Evolutionary conservation across 2,797 vertebrate genomes (phyloP).

Genomic region (Leptodactylus fallax): DNA sequence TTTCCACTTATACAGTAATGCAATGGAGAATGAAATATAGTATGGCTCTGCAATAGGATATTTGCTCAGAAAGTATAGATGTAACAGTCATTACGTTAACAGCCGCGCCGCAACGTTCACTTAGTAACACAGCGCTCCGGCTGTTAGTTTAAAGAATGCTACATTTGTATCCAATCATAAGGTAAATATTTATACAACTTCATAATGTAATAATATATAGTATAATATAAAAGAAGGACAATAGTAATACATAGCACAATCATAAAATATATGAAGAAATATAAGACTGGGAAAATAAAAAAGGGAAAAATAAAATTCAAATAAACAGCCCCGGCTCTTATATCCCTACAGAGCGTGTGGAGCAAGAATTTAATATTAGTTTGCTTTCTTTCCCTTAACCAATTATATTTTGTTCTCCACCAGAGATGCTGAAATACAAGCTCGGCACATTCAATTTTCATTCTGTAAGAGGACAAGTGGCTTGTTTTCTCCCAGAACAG

Average conservation of each 20-base stretch:
- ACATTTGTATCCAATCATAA: no score
- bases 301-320: conserved; percentile 4
- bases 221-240: no score
- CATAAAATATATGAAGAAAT: neutral
- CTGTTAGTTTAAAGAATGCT: no score
- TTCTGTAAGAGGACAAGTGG: conserved; percentile 61
- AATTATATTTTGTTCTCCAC: conserved; percentile 64
- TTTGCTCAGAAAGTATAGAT: no score
- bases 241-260: neutral
- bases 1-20: no score
- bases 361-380: conserved; percentile 48
- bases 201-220: no score
- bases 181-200: no score
- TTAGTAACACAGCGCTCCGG: no score
- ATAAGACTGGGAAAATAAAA: neutral
- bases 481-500: conserved; percentile 57
- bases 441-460: conserved; percentile 59
- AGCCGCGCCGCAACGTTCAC: no score
- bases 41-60: no score
- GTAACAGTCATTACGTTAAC: no score
- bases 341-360: conserved; percentile 32
- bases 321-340: neutral
- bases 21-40: no score
- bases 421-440: conserved; percentile 58
- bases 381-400: conserved; percentile 59